A percentile compares a stretch with the other conserved stretches of the same genome.
These are phyloP conservation scores for Dynastes tityus DNA, from an alignment of 2,888 invertebrate genomes.

Conservation along the genomic window DNA sequence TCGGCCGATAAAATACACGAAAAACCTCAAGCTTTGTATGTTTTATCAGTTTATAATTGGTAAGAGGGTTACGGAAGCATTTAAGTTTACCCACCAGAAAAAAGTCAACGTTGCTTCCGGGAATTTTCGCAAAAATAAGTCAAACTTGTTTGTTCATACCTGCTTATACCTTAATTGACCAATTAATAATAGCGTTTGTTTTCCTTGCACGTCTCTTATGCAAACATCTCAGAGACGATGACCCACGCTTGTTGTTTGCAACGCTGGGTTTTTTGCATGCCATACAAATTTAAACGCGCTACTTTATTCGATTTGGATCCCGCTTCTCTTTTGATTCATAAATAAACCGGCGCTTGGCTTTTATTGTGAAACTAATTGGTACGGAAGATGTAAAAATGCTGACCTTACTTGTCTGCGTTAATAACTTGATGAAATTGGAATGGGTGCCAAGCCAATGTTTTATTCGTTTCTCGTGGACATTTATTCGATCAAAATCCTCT, in stretches of 20 bases:
- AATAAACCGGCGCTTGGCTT: constrained; percentile 33
- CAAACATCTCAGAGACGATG: constrained; percentile 33
- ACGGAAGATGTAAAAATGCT: constrained; percentile 40
- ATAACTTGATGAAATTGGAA: constrained; percentile 26
- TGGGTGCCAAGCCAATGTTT: constrained; percentile 32
- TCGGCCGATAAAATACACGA: too few relatives aligned
- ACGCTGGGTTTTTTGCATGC: constrained; percentile 15
- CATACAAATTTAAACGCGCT: constrained; percentile 29
- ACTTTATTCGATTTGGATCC: constrained; percentile 34
- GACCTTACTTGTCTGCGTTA: constrained; percentile 39
- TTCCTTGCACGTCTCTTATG: constrained; percentile 14
- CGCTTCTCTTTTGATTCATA: constrained; percentile 34
- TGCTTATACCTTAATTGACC: neutral
- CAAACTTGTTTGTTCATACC: neutral
- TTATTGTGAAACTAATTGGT: constrained; percentile 40
- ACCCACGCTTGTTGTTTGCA: constrained; percentile 27
- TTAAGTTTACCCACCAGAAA: neutral
- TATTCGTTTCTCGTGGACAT: constrained; percentile 10
- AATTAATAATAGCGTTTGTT: constrained; percentile 23
- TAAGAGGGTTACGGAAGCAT: neutral
- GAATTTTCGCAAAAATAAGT: neutral
- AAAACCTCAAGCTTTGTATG: too few relatives aligned
- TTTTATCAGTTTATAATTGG: neutral
- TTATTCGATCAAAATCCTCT: neutral
- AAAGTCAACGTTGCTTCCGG: neutral